phyloP scores from a whole-genome alignment of 2,113 vertebrate genomes.

The Aleadryas rufinucha region DNA sequence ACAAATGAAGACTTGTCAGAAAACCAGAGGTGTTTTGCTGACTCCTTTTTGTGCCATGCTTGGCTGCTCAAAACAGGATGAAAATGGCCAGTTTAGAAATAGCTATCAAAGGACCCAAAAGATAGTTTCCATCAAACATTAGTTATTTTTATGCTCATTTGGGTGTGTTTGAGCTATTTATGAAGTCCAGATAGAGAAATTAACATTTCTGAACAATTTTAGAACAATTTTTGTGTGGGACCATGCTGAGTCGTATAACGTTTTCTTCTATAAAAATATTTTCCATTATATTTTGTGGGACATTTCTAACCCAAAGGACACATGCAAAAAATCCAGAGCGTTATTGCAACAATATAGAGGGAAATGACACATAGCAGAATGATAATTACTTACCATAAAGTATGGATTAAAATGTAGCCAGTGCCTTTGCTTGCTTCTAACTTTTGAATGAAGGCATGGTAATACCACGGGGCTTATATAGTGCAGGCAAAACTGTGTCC shows the following conservation, averaged over 20 bases:
- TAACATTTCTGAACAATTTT: background rate
- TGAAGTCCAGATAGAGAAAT: background rate
- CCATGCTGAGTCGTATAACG: background rate
- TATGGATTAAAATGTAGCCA: background rate
- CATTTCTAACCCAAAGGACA: background rate
- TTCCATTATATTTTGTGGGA: background rate
- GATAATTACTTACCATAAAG: background rate
- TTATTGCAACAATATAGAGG: background rate
- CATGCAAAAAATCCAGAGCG: background rate
- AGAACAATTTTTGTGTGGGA: background rate
- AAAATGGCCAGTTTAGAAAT: background rate
- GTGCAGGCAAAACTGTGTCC: background rate
- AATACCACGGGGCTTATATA: rapidly evolving
- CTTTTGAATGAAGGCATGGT: background rate
- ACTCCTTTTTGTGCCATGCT: background rate
- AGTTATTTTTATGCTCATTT: background rate
- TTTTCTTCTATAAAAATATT: background rate
- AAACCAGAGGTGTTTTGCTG: background rate
- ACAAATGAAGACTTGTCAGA: background rate
- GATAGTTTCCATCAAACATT: background rate
- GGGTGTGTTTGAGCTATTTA: background rate
- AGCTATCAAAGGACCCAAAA: background rate
- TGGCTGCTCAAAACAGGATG: background rate
- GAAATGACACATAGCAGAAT: background rate
- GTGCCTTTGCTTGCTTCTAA: background rate